Percentiles rank a stretch among this genome's conserved stretches.
phyloP scores from a whole-genome alignment of 2,797 vertebrate genomes.

The Neoniphon sammara region DNA sequence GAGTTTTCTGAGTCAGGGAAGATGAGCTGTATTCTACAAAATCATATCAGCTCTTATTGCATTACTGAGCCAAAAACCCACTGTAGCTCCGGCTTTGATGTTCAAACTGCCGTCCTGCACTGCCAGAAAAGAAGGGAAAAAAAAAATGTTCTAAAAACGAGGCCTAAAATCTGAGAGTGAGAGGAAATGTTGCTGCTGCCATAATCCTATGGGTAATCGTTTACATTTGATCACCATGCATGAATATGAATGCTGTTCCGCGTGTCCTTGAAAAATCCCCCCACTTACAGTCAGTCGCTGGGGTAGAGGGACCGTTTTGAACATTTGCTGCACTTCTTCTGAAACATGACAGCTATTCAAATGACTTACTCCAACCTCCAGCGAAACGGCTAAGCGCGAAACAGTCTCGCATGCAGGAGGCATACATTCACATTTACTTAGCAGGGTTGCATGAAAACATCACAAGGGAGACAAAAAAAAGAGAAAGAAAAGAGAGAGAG shows the following conservation, averaged over 20 bases:
- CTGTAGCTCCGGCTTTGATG: constrained; percentile 69
- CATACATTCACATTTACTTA: constrained; percentile 35
- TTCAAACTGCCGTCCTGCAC: constrained; percentile 55
- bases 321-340: constrained; percentile 49
- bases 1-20: constrained; percentile 47
- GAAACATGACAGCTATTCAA: constrained; percentile 50
- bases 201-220: constrained; percentile 73
- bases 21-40: constrained; percentile 51
- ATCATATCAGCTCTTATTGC: constrained; percentile 57
- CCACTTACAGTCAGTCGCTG: constrained; percentile 43
- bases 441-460: constrained; percentile 26
- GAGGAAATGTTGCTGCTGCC: constrained; percentile 56
- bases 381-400: constrained; percentile 39
- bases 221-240: constrained; percentile 73
- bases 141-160: constrained; percentile 53
- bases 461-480: constrained; percentile 12
- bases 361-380: constrained; percentile 33
- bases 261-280: constrained; percentile 69
- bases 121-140: constrained; percentile 31
- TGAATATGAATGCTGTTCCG: constrained; percentile 71
- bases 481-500: constrained; percentile 3
- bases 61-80: constrained; percentile 58
- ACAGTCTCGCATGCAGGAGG: constrained; percentile 33
- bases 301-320: constrained; percentile 30
- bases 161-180: constrained; percentile 47